Conservation (phyloP, 2,888 invertebrate species). For the Andrena camellia region DNA sequence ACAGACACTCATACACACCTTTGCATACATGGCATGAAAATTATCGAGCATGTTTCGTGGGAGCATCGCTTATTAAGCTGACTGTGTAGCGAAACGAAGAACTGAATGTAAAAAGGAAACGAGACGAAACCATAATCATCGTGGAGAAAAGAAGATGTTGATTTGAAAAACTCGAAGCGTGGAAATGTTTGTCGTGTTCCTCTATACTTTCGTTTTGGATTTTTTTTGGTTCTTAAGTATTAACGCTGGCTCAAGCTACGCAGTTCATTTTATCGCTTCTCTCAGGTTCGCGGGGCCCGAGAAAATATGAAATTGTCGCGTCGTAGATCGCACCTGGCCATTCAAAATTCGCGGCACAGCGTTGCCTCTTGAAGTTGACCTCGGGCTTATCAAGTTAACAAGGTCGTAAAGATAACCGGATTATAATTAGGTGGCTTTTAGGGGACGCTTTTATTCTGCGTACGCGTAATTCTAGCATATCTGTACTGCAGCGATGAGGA, state of each 20-base stretch:
- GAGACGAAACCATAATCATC: neutral
- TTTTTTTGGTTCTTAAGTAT: neutral
- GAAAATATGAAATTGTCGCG: neutral
- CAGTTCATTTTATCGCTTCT: conserved; percentile 4
- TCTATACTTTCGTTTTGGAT: conserved; percentile 1
- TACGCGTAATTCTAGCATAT: too few relatives aligned
- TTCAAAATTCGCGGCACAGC: conserved; percentile 12
- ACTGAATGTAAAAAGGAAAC: conserved; percentile 28
- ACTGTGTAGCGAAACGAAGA: conserved; percentile 55
- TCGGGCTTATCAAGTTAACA: conserved; percentile 10
- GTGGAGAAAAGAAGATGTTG: neutral
- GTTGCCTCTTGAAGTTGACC: neutral
- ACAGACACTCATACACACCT: conserved; percentile 11
- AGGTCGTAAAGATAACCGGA: conserved; percentile 14
- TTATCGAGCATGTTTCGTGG: conserved; percentile 61
- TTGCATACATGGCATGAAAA: conserved; percentile 56
- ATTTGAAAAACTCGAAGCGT: conserved; percentile 8
- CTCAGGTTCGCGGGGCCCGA: neutral
- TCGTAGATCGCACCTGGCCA: conserved; percentile 20
- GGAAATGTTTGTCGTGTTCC: neutral
- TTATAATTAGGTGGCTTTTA: conserved; percentile 23
- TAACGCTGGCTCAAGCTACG: neutral
- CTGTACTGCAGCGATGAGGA: too few relatives aligned
- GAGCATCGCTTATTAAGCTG: conserved; percentile 59
- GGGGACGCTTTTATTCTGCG: too few relatives aligned